Conservation (phyloP, 2,888 invertebrate species). For the Selenia dentaria region DNA sequence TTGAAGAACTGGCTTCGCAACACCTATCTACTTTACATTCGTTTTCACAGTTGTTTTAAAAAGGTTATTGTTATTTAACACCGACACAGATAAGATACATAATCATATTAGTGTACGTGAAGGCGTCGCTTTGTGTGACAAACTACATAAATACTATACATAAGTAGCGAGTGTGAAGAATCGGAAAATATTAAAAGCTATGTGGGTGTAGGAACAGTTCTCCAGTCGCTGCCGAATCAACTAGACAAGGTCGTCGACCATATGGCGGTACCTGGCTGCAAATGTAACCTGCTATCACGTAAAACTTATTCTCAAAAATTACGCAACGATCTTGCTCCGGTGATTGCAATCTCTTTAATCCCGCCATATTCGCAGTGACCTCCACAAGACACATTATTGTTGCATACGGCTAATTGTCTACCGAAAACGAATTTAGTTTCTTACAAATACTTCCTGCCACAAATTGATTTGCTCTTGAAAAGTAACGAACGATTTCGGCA, state of each 20-base stretch:
- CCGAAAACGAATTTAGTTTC: slow-evolving; percentile 7
- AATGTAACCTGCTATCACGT: slow-evolving; percentile 38
- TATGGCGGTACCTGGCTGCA: slow-evolving; percentile 63
- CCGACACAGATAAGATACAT: slow-evolving; percentile 41
- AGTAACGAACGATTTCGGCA: slow-evolving; percentile 32
- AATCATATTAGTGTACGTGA: slow-evolving; percentile 33
- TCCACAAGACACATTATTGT: slow-evolving; percentile 29
- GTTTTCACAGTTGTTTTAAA: slow-evolving; percentile 31
- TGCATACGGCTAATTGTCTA: slow-evolving; percentile 25
- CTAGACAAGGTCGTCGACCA: slow-evolving; percentile 71
- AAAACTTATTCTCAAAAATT: slow-evolving; percentile 46
- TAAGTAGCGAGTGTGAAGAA: slow-evolving; percentile 43
- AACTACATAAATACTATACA: slow-evolving; percentile 16
- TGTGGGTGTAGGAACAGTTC: slow-evolving; percentile 63
- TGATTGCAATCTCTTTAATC: slow-evolving; percentile 41
- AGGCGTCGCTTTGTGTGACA: slow-evolving; percentile 31
- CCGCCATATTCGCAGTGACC: slow-evolving; percentile 35
- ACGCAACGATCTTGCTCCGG: slow-evolving; percentile 37
- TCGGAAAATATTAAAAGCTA: slow-evolving; percentile 51
- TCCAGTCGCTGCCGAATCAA: slow-evolving; percentile 48
- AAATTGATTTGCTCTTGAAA: slow-evolving; percentile 56
- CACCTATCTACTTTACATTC: slow-evolving; percentile 15
- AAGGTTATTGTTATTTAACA: slow-evolving; percentile 48
- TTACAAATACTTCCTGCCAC: slow-evolving; percentile 42
- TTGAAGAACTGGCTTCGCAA: slow-evolving; percentile 20